A percentile compares a stretch with the other conserved stretches of the same genome.
Conservation (phyloP, 2,113 vertebrate species). For the Todiramphus chloris region DNA sequence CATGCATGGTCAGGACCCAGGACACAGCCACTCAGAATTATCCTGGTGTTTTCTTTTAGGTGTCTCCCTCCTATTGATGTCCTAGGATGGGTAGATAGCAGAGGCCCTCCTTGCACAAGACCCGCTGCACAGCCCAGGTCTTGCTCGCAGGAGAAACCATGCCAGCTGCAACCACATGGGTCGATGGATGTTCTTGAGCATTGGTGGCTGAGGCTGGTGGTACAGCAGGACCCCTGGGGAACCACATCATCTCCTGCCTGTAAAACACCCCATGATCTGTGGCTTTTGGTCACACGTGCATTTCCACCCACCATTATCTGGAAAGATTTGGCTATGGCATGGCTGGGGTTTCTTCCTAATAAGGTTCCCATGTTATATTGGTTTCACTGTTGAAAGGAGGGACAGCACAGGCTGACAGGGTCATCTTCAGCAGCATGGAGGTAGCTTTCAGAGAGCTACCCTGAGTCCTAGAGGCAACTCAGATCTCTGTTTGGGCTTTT, state of each 20-base stretch:
- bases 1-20: not conserved
- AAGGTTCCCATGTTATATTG: not conserved
- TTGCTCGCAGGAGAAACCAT: not conserved
- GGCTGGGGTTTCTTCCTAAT: not conserved
- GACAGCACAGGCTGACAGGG: not conserved
- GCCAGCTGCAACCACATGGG: rapidly evolving
- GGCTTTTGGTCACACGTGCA: not conserved
- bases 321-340: not conserved
- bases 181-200: not conserved
- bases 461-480: not conserved
- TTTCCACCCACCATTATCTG: not conserved
- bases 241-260: not conserved
- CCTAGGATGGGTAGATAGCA: not conserved
- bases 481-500: not conserved
- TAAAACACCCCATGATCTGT: not conserved
- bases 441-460: not conserved
- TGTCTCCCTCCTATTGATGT: not conserved
- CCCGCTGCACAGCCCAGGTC: not conserved
- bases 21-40: not conserved
- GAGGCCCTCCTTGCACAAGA: not conserved
- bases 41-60: not conserved
- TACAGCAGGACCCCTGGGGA: not conserved
- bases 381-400: not conserved
- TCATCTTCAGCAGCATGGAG: not conserved
- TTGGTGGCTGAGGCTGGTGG: not conserved